These are phyloP conservation scores for Cebus imitator DNA, from an alignment of 2,113 vertebrate genomes.

Conservation along the genomic window DNA sequence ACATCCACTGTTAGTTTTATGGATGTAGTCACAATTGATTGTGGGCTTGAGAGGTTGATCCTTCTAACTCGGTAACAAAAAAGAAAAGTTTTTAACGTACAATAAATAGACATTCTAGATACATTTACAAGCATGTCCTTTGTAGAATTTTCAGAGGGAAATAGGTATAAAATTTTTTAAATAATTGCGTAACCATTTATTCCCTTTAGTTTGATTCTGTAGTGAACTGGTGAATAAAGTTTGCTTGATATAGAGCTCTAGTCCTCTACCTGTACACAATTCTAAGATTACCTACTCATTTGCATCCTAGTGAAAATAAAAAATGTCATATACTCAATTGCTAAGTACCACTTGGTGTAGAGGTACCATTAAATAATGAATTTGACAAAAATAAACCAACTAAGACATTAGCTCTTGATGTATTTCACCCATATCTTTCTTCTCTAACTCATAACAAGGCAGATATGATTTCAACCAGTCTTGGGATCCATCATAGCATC, in stretches of 20 bases:
- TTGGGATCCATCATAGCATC: not conserved
- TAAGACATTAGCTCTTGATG: slow-evolving; percentile 6
- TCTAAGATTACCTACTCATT: slow-evolving; percentile 2
- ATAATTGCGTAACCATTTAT: slow-evolving; percentile 45
- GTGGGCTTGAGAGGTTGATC: slow-evolving; percentile 54
- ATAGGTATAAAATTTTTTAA: not conserved
- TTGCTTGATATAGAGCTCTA: not conserved
- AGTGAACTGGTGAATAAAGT: not conserved
- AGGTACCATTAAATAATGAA: not conserved
- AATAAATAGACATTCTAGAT: slow-evolving; percentile 50
- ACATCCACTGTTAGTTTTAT: slow-evolving; percentile 71
- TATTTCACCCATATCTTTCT: not conserved
- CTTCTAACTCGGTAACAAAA: slow-evolving; percentile 54
- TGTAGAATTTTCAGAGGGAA: slow-evolving; percentile 19
- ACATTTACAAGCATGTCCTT: slow-evolving; percentile 30
- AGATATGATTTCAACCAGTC: not conserved
- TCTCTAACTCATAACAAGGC: not conserved
- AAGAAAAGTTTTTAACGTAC: not conserved
- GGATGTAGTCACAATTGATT: slow-evolving; percentile 67
- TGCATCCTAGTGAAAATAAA: not conserved
- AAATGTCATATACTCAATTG: not conserved
- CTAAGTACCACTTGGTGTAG: not conserved
- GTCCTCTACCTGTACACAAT: not conserved
- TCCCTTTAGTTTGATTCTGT: not conserved
- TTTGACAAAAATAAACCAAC: not conserved